phyloP scores from a whole-genome alignment of 2,797 vertebrate genomes.

The Anabas testudineus region DNA sequence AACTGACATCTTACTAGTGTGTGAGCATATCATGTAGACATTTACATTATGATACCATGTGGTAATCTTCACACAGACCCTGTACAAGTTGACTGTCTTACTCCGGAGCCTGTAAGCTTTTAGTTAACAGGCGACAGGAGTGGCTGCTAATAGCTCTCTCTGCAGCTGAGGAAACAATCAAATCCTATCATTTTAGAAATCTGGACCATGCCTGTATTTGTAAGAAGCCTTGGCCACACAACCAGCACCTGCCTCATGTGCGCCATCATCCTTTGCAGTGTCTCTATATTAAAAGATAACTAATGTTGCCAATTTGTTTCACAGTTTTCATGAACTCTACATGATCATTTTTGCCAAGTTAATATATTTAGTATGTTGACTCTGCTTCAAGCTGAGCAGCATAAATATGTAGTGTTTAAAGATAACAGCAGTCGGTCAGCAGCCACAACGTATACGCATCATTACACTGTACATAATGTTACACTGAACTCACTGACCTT shows the following conservation, averaged over 20 bases:
- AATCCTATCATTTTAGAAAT: too few relatives aligned
- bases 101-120: background rate
- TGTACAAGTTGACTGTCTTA: too few relatives aligned
- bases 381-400: background rate
- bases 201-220: too few relatives aligned
- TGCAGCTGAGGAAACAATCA: too few relatives aligned
- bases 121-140: background rate
- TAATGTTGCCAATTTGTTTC: too few relatives aligned
- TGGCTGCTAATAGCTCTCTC: too few relatives aligned
- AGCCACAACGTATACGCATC: conserved; percentile 25
- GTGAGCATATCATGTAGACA: background rate
- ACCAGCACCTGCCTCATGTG: too few relatives aligned
- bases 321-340: background rate
- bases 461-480: background rate
- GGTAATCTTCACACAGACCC: background rate
- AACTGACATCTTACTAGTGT: background rate
- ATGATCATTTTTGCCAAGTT: too few relatives aligned
- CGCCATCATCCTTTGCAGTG: too few relatives aligned
- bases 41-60: background rate
- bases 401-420: background rate
- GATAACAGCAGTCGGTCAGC: conserved; percentile 24
- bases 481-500: conserved; percentile 15
- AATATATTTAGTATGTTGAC: background rate
- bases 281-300: too few relatives aligned
- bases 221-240: too few relatives aligned